Evolutionary conservation across 2,888 invertebrate genomes (phyloP).

Genomic region (Yponomeuta malinellus): DNA sequence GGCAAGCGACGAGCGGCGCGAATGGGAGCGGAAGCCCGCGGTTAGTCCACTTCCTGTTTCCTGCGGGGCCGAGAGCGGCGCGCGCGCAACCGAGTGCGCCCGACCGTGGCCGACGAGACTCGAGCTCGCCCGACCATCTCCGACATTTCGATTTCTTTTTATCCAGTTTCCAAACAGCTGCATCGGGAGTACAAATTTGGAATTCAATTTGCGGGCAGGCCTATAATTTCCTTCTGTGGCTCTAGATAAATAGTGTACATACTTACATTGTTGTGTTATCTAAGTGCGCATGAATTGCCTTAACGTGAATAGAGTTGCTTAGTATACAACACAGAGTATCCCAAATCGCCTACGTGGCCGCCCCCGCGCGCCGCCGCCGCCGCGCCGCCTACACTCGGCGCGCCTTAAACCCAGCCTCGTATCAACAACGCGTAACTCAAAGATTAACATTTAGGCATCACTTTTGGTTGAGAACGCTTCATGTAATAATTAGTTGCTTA

Average conservation of each 20-base stretch:
- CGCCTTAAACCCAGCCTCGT: not conserved
- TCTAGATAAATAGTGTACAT: not conserved
- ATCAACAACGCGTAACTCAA: not conserved
- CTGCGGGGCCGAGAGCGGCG: constrained; percentile 57
- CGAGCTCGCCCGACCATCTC: constrained; percentile 44
- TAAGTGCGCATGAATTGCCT: constrained; percentile 40
- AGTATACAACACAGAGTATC: constrained; percentile 20
- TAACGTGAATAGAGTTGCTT: constrained; percentile 47
- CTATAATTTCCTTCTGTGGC: no score
- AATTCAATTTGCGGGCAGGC: not conserved
- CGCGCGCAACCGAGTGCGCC: constrained; percentile 17
- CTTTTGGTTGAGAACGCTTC: not conserved
- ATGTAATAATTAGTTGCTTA: no score
- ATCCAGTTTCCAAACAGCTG: not conserved
- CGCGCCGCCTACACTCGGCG: constrained; percentile 22
- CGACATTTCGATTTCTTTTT: constrained; percentile 21
- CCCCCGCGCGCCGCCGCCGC: constrained; percentile 26
- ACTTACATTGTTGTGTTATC: not conserved
- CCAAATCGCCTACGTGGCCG: constrained; percentile 44
- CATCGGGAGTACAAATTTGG: not conserved
- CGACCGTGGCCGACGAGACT: constrained; percentile 45
- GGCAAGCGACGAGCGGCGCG: constrained; percentile 36
- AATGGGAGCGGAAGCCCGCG: constrained; percentile 75
- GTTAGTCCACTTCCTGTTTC: constrained; percentile 77
- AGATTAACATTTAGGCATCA: not conserved